Evolutionary conservation across 2,888 invertebrate genomes (phyloP), one percentile per base, ranked within the genome.

Genomic region (Pheosia gnoma): DNA sequence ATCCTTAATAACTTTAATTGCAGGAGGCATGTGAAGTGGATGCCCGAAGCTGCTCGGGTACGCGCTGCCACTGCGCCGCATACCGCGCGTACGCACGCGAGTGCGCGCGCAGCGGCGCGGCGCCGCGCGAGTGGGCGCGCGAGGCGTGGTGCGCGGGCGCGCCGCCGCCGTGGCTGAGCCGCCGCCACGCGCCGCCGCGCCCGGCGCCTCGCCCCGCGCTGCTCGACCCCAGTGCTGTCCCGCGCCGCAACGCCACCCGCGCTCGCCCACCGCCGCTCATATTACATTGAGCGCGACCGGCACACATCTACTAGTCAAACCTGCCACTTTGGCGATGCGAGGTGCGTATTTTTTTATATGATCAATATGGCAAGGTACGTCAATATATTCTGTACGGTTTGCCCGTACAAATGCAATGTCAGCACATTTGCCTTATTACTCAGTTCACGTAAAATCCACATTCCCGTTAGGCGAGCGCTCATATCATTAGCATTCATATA

Each of bases 51-150:
- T 98, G 98, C 86, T 96, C 97, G 3, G 95, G 95, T 11, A 95
- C 95, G 63, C 94, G 95, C 78, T 98, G 98, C 79, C 97, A 98
- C 84, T 98, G 98, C 87, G 98, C 98, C 74, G 97, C 98, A 66
- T 96, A 98, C 79, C 96, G 96, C 60, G 98, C 98, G 3, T 98
- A 98, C 83, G 97, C 97, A 0, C 96, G 97, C 71, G 98, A 98
- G 85, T 98, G 98, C 83, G 94, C 96, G 67, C 94, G 98, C 37
- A 87, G 97, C 52, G 98, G 98, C 0, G 96, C 96, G 0, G 94
- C 95, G 65, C 90, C 97, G 57, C 93, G 93, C 0, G 94, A 96
- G 70, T 98, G 98, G 98, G 94, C 96, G 65, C 93, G 94, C 57
- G 93, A 94, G 13, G 96, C 96, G 59, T 95, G 95, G 82, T 97